Percentiles rank a stretch among this genome's conserved stretches.
phyloP scores from a whole-genome alignment of 2,888 invertebrate species.

The Parnassius mnemosyne region DNA sequence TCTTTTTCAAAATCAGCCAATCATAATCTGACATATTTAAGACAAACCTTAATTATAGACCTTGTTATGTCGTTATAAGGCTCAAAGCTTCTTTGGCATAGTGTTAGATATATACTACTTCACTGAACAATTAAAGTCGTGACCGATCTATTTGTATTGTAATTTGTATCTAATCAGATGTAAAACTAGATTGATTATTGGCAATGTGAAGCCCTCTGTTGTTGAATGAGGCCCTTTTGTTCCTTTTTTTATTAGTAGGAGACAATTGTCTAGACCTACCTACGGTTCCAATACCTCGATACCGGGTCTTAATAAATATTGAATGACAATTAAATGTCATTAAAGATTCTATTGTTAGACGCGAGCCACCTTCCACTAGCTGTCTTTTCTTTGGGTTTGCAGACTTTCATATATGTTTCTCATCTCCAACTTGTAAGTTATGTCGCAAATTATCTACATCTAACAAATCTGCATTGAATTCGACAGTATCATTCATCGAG shows the following conservation, averaged over 20 bases:
- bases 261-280: slow-evolving; percentile 10
- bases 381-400: no score
- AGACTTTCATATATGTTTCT: no score
- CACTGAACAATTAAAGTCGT: slow-evolving; percentile 49
- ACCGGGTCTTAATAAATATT: no score
- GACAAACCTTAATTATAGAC: slow-evolving; percentile 4
- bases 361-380: no score
- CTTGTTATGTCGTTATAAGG: slow-evolving; percentile 7
- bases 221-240: slow-evolving; percentile 59
- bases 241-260: slow-evolving; percentile 8
- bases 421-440: no score
- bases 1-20: slow-evolving; percentile 30
- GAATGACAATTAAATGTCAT: no score
- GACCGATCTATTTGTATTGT: slow-evolving; percentile 75
- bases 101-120: slow-evolving; percentile 33
- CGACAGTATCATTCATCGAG: no score
- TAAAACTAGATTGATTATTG: slow-evolving; percentile 77
- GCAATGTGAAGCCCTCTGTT: slow-evolving; percentile 50
- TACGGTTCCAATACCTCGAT: slow-evolving; percentile 2
- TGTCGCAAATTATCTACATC: no score
- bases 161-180: slow-evolving; percentile 78
- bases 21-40: slow-evolving; percentile 16
- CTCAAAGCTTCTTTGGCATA: slow-evolving; percentile 28
- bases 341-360: no score
- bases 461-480: no score